These are phyloP conservation scores for Trimorus sp. DNA, from an alignment of 2,888 invertebrate genomes.

Conservation along the genomic window DNA sequence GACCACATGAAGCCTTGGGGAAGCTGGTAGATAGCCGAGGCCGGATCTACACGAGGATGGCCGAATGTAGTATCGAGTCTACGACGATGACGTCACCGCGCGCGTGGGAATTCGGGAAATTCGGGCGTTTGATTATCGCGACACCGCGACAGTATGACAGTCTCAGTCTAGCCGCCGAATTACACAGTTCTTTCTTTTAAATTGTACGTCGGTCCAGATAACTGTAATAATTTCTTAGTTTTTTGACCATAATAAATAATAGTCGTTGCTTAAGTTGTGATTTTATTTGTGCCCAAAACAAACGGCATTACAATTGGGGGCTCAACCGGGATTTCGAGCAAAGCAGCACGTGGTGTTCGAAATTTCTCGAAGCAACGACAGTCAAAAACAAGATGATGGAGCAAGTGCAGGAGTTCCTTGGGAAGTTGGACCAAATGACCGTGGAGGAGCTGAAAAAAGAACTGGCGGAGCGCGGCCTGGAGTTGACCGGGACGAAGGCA, in stretches of 20 bases:
- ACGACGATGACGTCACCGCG: no score
- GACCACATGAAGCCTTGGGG: conserved; percentile 61
- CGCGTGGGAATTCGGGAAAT: no score
- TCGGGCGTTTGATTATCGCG: no score
- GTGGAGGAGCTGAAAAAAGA: conserved; percentile 16
- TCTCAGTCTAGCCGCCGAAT: no score
- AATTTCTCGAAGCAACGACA: background rate
- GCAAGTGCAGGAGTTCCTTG: conserved; percentile 3
- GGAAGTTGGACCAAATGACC: conserved; percentile 1
- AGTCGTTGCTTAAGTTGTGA: no score
- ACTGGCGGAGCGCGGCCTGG: background rate
- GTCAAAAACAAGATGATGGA: background rate
- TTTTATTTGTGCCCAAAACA: no score
- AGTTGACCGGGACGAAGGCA: background rate
- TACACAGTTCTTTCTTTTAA: no score
- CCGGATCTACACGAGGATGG: conserved; percentile 8
- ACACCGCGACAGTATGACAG: no score
- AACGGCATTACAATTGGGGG: conserved; percentile 4
- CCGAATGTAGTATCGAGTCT: conserved; percentile 18
- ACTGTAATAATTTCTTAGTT: no score
- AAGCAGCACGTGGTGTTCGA: conserved; percentile 8
- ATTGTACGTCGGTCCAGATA: no score
- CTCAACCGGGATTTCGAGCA: conserved; percentile 15
- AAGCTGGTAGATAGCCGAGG: no score
- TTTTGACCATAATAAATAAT: no score